Conservation (phyloP, 2,113 vertebrate genomes). For the Phoenicopterus ruber region DNA sequence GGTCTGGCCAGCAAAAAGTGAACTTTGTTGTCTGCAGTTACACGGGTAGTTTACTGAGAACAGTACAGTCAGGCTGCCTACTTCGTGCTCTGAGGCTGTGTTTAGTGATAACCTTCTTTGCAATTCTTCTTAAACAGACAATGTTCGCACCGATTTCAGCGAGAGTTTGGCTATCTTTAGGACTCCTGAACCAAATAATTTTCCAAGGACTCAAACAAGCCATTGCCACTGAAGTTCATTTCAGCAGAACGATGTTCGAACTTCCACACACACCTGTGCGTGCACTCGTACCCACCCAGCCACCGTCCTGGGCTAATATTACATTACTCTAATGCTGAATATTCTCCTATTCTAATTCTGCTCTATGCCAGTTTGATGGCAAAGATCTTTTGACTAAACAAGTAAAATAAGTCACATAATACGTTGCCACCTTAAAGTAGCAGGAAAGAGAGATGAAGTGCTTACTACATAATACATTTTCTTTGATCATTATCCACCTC, state of each 20-base stretch:
- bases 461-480: rapidly evolving
- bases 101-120: neutral
- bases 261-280: neutral
- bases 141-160: neutral
- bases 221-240: neutral
- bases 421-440: rapidly evolving
- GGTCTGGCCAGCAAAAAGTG: neutral
- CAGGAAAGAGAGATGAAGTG: neutral
- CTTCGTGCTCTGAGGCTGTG: neutral
- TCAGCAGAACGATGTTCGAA: neutral
- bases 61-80: too few species aligned
- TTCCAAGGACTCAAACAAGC: neutral
- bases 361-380: neutral
- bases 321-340: neutral
- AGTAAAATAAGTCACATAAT: neutral
- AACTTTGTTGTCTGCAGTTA: neutral
- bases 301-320: neutral
- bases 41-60: neutral
- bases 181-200: neutral
- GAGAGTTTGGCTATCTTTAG: neutral
- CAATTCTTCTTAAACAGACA: neutral
- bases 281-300: neutral
- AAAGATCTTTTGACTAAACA: neutral
- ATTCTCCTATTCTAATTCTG: neutral
- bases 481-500: neutral